These are phyloP conservation scores for Zoanthus sansibaricus DNA, from an alignment of 92 coral and sea anemone genomes.

Conservation along the genomic window DNA sequence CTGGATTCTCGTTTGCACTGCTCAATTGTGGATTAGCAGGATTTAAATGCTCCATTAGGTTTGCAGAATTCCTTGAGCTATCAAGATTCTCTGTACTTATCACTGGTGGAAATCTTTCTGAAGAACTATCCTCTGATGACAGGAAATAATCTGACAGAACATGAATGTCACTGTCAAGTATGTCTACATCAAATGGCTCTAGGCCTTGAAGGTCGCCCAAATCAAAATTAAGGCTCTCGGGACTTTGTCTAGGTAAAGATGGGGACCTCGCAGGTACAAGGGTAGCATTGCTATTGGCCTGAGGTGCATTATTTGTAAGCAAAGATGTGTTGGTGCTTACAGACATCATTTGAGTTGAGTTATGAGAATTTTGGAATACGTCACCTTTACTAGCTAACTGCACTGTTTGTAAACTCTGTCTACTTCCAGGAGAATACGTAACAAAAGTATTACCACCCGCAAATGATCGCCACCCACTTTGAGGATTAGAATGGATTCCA, in stretches of 20 bases:
- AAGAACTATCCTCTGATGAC: slow-evolving; percentile 3
- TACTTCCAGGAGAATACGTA: slow-evolving; percentile 31
- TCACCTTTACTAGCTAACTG: background rate
- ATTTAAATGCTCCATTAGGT: background rate
- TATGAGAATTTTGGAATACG: background rate
- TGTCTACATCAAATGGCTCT: slow-evolving; percentile 63
- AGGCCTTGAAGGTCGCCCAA: slow-evolving; percentile 56
- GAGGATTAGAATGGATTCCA: background rate
- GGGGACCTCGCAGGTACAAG: slow-evolving; percentile 25
- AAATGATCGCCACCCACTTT: background rate
- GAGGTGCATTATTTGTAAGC: background rate
- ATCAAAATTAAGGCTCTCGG: slow-evolving; percentile 49
- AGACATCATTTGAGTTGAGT: background rate
- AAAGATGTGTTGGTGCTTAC: background rate
- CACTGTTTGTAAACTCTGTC: slow-evolving; percentile 1
- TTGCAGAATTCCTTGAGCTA: slow-evolving; percentile 10
- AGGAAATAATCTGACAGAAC: slow-evolving; percentile 65
- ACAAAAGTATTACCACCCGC: slow-evolving; percentile 21
- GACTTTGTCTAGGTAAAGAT: slow-evolving; percentile 35
- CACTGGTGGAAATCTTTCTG: slow-evolving; percentile 31
- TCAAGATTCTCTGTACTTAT: slow-evolving; percentile 14
- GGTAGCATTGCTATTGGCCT: background rate
- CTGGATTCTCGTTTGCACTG: background rate
- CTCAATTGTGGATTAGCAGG: background rate
- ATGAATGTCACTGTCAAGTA: slow-evolving; percentile 63